Evolutionary conservation across 2,113 vertebrate species (phyloP).

Genomic region (Nothobranchius kuhntae): DNA sequence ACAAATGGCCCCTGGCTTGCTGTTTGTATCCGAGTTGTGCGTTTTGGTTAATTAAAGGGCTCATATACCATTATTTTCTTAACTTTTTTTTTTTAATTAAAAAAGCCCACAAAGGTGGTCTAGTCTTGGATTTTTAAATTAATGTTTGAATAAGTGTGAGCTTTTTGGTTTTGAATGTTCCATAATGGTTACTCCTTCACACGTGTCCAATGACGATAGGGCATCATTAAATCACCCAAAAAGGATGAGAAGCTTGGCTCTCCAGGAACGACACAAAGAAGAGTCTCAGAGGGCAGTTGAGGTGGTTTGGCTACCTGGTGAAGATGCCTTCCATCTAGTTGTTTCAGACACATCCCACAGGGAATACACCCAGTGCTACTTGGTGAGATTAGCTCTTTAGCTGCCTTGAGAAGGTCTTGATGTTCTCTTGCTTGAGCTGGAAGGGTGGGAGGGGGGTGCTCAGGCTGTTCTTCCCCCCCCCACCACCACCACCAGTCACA

Average conservation of each 20-base stretch:
- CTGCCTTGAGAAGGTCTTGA: not conserved
- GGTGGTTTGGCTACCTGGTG: not conserved
- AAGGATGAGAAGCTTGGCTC: not conserved
- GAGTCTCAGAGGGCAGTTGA: not conserved
- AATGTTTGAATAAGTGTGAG: too few species aligned
- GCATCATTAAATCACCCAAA: too few species aligned
- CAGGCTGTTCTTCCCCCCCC: not conserved
- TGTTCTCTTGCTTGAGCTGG: not conserved
- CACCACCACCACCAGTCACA: not conserved
- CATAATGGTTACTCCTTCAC: too few species aligned
- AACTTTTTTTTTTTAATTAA: not conserved
- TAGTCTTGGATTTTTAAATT: not conserved
- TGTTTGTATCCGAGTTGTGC: not conserved
- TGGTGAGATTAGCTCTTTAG: not conserved
- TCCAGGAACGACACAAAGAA: not conserved
- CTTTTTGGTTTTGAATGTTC: not conserved
- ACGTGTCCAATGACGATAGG: too few species aligned
- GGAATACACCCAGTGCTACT: not conserved
- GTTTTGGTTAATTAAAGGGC: not conserved
- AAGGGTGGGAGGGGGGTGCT: not conserved
- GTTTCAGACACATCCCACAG: not conserved
- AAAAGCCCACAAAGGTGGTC: not conserved
- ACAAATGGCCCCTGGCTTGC: conserved; percentile 32
- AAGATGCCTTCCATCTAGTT: not conserved
- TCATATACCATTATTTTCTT: not conserved